Base-by-base conservation (phyloP, 2,888 invertebrate genomes). In the Taphrorychus bicolor region DNA sequence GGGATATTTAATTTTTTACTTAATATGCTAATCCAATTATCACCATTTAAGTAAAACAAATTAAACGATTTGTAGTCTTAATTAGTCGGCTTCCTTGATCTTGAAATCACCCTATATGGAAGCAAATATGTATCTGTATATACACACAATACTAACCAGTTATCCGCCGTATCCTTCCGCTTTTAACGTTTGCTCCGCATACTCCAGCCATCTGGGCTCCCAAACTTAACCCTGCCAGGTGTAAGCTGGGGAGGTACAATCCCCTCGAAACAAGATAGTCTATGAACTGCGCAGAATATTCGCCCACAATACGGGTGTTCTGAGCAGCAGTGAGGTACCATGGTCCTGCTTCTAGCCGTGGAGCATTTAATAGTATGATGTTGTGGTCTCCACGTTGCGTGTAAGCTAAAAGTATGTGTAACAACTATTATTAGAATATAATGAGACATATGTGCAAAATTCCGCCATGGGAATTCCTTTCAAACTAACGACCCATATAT, bases 161-260 rank as follows among this genome's bases (percentile, higher is more conserved):
- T 60, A 89, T 88, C 19, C 88, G 82, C 1, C 84, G 80, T 0
- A 88, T 85, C 54, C 80, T 81, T 77, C 87, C 87, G 73, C 85
- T 82, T 74, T 81, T 82, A 0, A 88, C 77, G 16, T 84, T 82
- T 24, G 83, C 80, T 0, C 88, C 89, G 0, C 88, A 86, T 0
- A 89, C 87, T 0, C 89, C 90, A 0, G 88, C 88, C 66, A 87
- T 84, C 71, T 89, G 89, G 0, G 87, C 87, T 0, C 89, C 89
- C 60, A 89, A 75, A 73, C 88, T 88, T 77, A 88, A 85, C 0
- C 89, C 89, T 2, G 88, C 81, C 21, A 88, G 76, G 74, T 88
- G 88, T 0, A 88, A 83, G 63, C 83, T 84, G 22, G 85, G 84
- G 32, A 88, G 74, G 41, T 86, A 79, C 42, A 88, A 76, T 0